Conservation (phyloP, 2,797 vertebrate genomes). For the Iguana delicatissima region DNA sequence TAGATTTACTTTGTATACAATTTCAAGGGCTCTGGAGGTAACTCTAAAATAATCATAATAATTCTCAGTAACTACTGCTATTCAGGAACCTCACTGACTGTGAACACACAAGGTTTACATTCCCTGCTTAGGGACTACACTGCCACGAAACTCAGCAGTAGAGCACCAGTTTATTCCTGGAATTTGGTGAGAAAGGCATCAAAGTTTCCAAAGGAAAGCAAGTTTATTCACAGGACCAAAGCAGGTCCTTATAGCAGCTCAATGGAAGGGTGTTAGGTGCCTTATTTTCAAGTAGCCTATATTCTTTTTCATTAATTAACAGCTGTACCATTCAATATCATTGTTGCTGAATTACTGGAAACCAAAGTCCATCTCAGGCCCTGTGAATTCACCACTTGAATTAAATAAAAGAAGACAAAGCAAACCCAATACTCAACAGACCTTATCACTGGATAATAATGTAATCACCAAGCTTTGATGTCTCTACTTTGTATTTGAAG, state of each 20-base stretch:
- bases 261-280: background rate
- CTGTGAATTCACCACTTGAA: slow-evolving; percentile 34
- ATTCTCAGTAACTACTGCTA: too few species aligned
- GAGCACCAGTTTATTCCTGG: background rate
- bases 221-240: too few species aligned
- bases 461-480: slow-evolving; percentile 24
- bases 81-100: too few species aligned
- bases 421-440: slow-evolving; percentile 8
- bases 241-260: too few species aligned
- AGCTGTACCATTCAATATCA: slow-evolving; percentile 18
- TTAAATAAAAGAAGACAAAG: slow-evolving; percentile 67
- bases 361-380: slow-evolving; percentile 51
- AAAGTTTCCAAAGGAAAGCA: background rate
- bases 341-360: slow-evolving; percentile 48
- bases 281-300: slow-evolving; percentile 28
- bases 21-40: background rate
- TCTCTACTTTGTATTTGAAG: slow-evolving; percentile 25
- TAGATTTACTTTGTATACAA: background rate
- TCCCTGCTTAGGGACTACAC: background rate
- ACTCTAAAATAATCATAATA: too few species aligned
- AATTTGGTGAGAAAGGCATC: background rate
- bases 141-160: background rate
- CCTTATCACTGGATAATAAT: slow-evolving; percentile 45
- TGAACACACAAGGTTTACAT: too few species aligned
- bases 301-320: background rate